A percentile compares a stretch with the other conserved stretches of the same genome.
phyloP scores from a whole-genome alignment of 1,140 invertebrate genomes.

The Helicoverpa zea region DNA sequence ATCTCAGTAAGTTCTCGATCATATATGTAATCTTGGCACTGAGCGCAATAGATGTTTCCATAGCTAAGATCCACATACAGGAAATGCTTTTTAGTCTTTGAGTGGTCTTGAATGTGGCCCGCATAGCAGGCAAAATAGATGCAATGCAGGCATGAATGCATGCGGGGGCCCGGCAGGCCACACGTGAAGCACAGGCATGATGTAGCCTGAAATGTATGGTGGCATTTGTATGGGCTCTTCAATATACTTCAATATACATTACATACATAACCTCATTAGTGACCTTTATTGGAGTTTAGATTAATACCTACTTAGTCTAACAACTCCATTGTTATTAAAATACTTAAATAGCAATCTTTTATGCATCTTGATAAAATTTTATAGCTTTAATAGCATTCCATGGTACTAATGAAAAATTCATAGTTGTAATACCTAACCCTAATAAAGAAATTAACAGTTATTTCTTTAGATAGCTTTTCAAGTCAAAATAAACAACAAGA shows the following conservation, averaged over 20 bases:
- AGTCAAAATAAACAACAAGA: too few species aligned
- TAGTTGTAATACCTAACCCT: too few species aligned
- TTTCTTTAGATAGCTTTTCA: too few species aligned
- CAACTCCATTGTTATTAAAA: too few species aligned
- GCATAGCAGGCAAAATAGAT: conserved; percentile 96
- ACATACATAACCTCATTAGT: too few species aligned
- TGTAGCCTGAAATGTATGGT: conserved; percentile 87
- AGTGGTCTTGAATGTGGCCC: conserved; percentile 95
- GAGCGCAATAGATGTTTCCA: conserved; percentile 96
- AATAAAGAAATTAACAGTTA: too few species aligned
- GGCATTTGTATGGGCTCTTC: not conserved
- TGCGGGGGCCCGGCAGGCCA: conserved; percentile 90
- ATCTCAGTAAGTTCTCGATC: conserved; percentile 90
- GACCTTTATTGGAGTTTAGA: not conserved
- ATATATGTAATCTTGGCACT: conserved; percentile 97
- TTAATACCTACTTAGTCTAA: too few species aligned
- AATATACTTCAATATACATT: not conserved
- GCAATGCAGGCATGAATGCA: conserved; percentile 97
- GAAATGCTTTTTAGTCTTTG: conserved; percentile 92
- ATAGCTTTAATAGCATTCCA: too few species aligned
- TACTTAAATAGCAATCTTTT: too few species aligned
- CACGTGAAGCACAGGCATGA: conserved; percentile 93
- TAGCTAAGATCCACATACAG: conserved; percentile 95
- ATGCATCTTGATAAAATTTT: too few species aligned
- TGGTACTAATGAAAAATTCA: too few species aligned